Percentiles rank a stretch among this genome's conserved stretches.
Conservation (phyloP, 2,888 invertebrate species). For the Ctenicera cuprea region DNA sequence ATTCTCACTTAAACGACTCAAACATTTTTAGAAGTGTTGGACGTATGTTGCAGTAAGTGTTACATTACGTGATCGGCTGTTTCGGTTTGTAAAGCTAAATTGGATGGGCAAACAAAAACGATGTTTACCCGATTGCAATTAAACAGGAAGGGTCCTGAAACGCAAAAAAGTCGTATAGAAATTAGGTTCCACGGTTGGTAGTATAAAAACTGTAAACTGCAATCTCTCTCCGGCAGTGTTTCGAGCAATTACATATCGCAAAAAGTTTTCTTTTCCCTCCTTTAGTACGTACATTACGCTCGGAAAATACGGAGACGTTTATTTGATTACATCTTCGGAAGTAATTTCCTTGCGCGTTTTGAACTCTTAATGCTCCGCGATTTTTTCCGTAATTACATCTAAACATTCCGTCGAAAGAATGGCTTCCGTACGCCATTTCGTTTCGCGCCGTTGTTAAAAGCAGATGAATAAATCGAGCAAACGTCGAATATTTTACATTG, state of each 20-base stretch:
- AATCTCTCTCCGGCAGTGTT: conserved; percentile 23
- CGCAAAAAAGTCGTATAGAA: conserved; percentile 21
- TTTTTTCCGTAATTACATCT: conserved; percentile 49
- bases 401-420: conserved; percentile 36
- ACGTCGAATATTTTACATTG: conserved; percentile 44
- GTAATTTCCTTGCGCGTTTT: conserved; percentile 50
- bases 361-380: conserved; percentile 46
- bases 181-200: conserved; percentile 3
- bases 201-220: conserved; percentile 28
- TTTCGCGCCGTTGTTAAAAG: not conserved
- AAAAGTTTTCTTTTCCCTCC: conserved; percentile 35
- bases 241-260: conserved; percentile 37
- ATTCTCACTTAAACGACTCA: too few relatives aligned
- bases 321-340: conserved; percentile 52
- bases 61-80: conserved; percentile 1
- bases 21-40: too few relatives aligned
- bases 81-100: conserved; percentile 10
- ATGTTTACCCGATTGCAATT: conserved; percentile 25
- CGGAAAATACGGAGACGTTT: conserved; percentile 46
- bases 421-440: conserved; percentile 36
- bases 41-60: not conserved
- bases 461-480: not conserved
- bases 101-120: conserved; percentile 20
- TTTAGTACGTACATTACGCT: conserved; percentile 44
- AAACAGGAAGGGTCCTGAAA: conserved; percentile 16